phyloP scores from a whole-genome alignment of 2,113 vertebrate species.

The Phylloscopus trochiloides region DNA sequence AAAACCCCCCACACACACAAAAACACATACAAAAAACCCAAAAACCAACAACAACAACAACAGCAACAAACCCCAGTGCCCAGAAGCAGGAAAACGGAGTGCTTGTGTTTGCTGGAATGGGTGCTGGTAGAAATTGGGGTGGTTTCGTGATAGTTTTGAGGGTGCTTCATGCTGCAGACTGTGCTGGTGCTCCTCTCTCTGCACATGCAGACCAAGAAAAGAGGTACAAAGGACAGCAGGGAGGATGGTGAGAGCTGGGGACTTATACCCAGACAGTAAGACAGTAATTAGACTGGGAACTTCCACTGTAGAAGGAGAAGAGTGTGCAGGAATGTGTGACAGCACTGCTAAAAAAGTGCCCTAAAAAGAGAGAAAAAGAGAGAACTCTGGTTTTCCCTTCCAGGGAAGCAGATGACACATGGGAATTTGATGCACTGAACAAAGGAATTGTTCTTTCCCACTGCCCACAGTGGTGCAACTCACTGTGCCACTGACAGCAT shows the following conservation, averaged over 20 bases:
- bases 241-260: background rate
- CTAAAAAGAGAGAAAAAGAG: background rate
- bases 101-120: background rate
- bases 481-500: background rate
- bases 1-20: too few relatives aligned
- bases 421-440: background rate
- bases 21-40: too few relatives aligned
- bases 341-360: background rate
- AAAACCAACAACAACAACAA: too few relatives aligned
- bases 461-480: background rate
- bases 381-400: background rate
- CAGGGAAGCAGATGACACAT: background rate
- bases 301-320: background rate
- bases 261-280: background rate
- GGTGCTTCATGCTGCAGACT: background rate
- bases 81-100: background rate
- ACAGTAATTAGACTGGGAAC: background rate
- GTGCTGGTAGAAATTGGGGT: background rate
- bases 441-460: background rate
- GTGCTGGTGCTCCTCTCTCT: background rate
- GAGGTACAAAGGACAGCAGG: background rate
- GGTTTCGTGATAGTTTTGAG: background rate
- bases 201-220: background rate
- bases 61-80: too few relatives aligned
- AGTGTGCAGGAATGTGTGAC: background rate